Percentiles rank a stretch among this genome's conserved stretches.
Evolutionary conservation across 2,888 invertebrate species (phyloP).

Genomic region (Troides oblongomaculatus): DNA sequence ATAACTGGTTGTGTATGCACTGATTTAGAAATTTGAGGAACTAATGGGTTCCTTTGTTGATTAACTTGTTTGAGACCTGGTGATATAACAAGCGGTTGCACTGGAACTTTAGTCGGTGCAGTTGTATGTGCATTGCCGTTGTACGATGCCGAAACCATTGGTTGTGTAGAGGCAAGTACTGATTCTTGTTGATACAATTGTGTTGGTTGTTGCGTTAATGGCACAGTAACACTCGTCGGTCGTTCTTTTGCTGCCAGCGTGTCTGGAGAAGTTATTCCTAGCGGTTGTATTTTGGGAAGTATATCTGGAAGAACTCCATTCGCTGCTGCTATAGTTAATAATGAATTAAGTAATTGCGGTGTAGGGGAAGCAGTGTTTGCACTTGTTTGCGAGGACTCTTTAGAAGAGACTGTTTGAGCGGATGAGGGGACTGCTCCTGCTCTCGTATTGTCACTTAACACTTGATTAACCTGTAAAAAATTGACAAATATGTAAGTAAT

Average conservation of each 20-base stretch:
- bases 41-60: slow-evolving; percentile 30
- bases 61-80: slow-evolving; percentile 30
- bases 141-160: slow-evolving; percentile 8
- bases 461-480: slow-evolving; percentile 33
- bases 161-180: slow-evolving; percentile 6
- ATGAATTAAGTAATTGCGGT: slow-evolving; percentile 38
- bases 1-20: slow-evolving; percentile 30
- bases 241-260: slow-evolving; percentile 12
- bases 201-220: slow-evolving; percentile 22
- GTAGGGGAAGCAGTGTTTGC: slow-evolving; percentile 29
- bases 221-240: slow-evolving; percentile 13
- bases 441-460: slow-evolving; percentile 34
- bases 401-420: slow-evolving; percentile 17
- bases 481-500: neutral
- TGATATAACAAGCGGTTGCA: slow-evolving; percentile 28
- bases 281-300: slow-evolving; percentile 28
- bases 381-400: slow-evolving; percentile 13
- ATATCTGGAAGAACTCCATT: slow-evolving; percentile 40
- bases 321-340: slow-evolving; percentile 36
- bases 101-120: neutral
- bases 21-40: slow-evolving; percentile 28
- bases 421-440: slow-evolving; percentile 16
- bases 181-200: slow-evolving; percentile 15
- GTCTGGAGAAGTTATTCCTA: slow-evolving; percentile 28
- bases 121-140: slow-evolving; percentile 3